These are phyloP conservation scores for Benthosema pterotum DNA, from an alignment of 2,797 vertebrate genomes.

Conservation along the genomic window DNA sequence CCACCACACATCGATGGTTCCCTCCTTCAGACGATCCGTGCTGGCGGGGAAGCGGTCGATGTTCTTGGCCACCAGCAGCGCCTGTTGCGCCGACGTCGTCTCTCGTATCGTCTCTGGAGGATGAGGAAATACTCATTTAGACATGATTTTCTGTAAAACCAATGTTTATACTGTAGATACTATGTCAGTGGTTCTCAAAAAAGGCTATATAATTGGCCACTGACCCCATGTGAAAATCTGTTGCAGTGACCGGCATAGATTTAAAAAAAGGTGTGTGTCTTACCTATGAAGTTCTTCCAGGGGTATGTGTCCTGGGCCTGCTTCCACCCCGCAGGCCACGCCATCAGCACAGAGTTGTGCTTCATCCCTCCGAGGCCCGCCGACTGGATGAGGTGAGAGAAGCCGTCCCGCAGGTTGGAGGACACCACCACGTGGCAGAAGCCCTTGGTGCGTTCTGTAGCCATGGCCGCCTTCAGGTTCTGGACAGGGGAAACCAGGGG, in stretches of 20 bases:
- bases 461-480: slow-evolving; percentile 90
- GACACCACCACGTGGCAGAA: slow-evolving; percentile 95
- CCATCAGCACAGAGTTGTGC: slow-evolving; percentile 94
- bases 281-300: slow-evolving; percentile 94
- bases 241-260: too few relatives aligned
- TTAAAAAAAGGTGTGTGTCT: slow-evolving; percentile 22
- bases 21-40: slow-evolving; percentile 87
- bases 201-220: too few relatives aligned
- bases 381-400: slow-evolving; percentile 94
- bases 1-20: slow-evolving; percentile 96
- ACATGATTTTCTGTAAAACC: too few relatives aligned
- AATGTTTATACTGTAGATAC: too few relatives aligned
- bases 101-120: slow-evolving; percentile 90
- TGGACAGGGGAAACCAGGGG: slow-evolving; percentile 45
- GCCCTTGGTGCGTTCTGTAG: slow-evolving; percentile 88
- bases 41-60: slow-evolving; percentile 90
- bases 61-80: slow-evolving; percentile 93
- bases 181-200: too few relatives aligned
- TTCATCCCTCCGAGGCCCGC: slow-evolving; percentile 97
- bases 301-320: slow-evolving; percentile 79
- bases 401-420: slow-evolving; percentile 89
- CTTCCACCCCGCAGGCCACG: slow-evolving; percentile 90
- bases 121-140: too few relatives aligned
- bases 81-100: slow-evolving; percentile 92
- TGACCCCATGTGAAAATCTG: too few relatives aligned